Evolutionary conservation across 2,113 vertebrate species (phyloP).

Genomic region (Gulo gulo): DNA sequence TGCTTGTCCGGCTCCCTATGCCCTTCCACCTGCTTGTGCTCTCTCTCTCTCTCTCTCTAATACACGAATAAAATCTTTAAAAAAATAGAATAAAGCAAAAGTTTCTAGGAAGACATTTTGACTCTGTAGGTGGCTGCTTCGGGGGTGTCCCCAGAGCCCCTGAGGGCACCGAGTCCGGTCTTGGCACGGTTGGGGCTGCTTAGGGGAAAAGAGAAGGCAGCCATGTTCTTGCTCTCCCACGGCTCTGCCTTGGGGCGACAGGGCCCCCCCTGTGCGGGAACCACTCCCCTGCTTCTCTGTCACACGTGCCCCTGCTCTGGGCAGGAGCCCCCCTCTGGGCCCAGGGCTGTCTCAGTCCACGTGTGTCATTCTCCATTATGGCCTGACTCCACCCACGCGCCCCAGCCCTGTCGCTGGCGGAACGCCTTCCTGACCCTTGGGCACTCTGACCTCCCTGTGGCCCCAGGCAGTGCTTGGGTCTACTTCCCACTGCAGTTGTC

Average conservation of each 20-base stretch:
- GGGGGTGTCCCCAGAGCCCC: background rate
- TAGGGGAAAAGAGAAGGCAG: background rate
- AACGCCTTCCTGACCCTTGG: background rate
- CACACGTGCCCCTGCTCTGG: background rate
- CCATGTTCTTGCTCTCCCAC: rapidly evolving
- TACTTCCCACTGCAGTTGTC: background rate
- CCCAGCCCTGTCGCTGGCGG: too few relatives aligned
- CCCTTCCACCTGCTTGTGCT: too few relatives aligned
- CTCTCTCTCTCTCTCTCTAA: too few relatives aligned
- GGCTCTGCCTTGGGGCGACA: background rate
- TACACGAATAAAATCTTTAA: too few relatives aligned
- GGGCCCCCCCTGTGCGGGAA: background rate
- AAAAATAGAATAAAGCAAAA: background rate
- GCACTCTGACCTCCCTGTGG: background rate
- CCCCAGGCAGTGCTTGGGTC: too few relatives aligned
- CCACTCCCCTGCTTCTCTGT: background rate
- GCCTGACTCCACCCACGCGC: background rate
- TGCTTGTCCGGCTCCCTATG: background rate
- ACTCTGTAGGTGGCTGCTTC: background rate
- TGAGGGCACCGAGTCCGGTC: rapidly evolving
- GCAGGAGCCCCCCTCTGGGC: background rate
- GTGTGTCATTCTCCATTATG: background rate
- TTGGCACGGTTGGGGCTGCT: background rate
- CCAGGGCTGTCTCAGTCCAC: rapidly evolving
- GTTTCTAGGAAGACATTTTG: background rate